Base-by-base conservation (phyloP, 2,888 invertebrate genomes). In the Masnerella sp. region DNA sequence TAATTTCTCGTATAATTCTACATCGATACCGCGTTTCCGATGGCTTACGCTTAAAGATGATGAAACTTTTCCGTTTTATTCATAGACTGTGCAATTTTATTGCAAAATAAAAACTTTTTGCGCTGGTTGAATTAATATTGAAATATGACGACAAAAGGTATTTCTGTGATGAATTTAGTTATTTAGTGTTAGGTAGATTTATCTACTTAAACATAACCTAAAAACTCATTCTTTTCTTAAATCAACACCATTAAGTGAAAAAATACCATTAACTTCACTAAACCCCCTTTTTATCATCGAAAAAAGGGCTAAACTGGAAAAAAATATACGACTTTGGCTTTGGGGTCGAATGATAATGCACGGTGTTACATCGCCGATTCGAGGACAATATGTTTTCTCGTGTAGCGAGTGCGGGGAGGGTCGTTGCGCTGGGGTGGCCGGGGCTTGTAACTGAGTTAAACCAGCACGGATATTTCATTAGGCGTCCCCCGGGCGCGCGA, bases 381-480 rank as follows among this genome's bases (percentile, higher is more conserved):
- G 81, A 81, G 80, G 81, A 86, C 87, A 87, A 87, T 87, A 87
- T 87, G 87, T 85, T 87, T 85, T 81, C 80, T 82, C 81, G 78
- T 82, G 82, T 84, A 77, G 81, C 78, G 78, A 76, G 77, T n/a
- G 77, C 77, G 77, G 54, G 34, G 65, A 64, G 75, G 69, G 69
- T 45, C 67, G 70, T 36, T 47, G 20, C 61, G 77, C 78, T 80
- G 74, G 81, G 79, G 80, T 81, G 76, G 78, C 79, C 70, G 52
- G 77, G 78, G 78, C 77, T 81, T 82, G 83, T 86, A 87, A 87
- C 85, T 87, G 83, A 84, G 84, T 87, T 87, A 87, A 86, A 87
- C 78, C 83, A 81, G 84, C 83, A 85, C 84, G 84, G 85, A 86
- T 86, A 87, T 87, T 87, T 87, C 87, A 87, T 87, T 87, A 87